phyloP scores from a whole-genome alignment of 2,888 invertebrate species.

The Geotrupes spiniger region DNA sequence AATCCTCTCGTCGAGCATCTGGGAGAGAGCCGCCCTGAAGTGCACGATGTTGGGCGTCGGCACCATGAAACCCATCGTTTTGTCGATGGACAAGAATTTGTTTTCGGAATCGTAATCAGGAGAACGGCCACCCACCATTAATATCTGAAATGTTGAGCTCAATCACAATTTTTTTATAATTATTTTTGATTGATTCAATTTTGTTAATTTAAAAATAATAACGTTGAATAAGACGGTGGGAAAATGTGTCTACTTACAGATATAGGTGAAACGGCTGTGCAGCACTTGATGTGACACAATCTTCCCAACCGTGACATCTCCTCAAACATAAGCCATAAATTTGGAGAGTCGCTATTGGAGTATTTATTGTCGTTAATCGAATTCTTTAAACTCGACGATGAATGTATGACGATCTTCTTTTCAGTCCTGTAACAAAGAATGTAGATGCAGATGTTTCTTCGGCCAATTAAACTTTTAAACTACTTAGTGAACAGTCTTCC shows the following conservation, averaged over 20 bases:
- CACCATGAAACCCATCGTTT: constrained; percentile 40
- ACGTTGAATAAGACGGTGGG: no score
- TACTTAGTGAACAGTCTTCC: constrained; percentile 53
- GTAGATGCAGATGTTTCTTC: no score
- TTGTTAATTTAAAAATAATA: constrained; percentile 1
- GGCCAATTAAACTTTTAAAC: no score
- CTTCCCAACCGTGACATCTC: constrained; percentile 74
- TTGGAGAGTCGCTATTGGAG: constrained; percentile 36
- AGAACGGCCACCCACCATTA: constrained; percentile 38
- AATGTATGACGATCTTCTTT: constrained; percentile 61
- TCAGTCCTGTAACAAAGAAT: constrained; percentile 55
- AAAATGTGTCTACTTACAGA: constrained; percentile 61
- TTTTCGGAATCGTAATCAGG: constrained; percentile 30
- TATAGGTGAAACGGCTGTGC: constrained; percentile 77
- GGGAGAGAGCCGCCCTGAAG: constrained; percentile 33
- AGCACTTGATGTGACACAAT: constrained; percentile 71
- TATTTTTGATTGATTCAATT: no score
- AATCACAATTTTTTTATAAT: no score
- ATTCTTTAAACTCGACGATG: constrained; percentile 58
- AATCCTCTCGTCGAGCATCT: constrained; percentile 51
- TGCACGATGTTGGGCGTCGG: constrained; percentile 26
- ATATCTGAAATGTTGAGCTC: no score
- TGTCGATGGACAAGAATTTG: constrained; percentile 34
- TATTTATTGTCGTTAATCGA: constrained; percentile 36
- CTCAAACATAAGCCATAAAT: constrained; percentile 86